Evolutionary conservation across 2,888 invertebrate species (phyloP), one percentile per base, ranked within the genome.

Genomic region (Tenthredo amoena): DNA sequence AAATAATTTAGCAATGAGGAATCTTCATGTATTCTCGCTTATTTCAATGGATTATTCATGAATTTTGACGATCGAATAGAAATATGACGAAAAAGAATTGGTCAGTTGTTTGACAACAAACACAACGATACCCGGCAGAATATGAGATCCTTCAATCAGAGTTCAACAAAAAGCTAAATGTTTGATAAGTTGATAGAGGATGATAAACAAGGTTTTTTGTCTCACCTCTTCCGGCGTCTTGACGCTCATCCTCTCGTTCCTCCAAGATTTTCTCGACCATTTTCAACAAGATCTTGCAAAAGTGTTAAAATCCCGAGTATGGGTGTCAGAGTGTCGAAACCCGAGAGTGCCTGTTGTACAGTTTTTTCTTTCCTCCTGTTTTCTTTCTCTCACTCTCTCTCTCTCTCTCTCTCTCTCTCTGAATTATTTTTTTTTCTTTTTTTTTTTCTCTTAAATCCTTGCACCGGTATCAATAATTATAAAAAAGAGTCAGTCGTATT

Each of bases 251-350:
- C 91, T 95, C 95, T 87, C 94, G 94, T 94, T 96, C 95, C 93
- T 96, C 96, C 89, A 95, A 92, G 91, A 96, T 96, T 92, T 95
- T 95, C 94, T 96, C 96, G 89, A 96, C 96, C 96, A 96, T 96
- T 89, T 91, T 94, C 85, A 79, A 76, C 74, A 68, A 47, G 43
- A 50, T 65, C 58, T 58, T 74, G 34, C 1, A 65, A 40, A 18
- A 50, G 21, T 43, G 55, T 74, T 74, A 26, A 43, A 43, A 76
- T 77, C 76, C 37, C 37, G 81, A 15, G 34, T 37, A 34, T 34
- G 18, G 81, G 43, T 26, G 81, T 68, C 72, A 34, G 71, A 71
- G n/a, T 47, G 47, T 18, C n/a, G n/a, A 71, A 26, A 72, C 55
- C 26, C 18, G 50, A 77, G 18, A 58, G 77, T 82, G 34, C 37